Evolutionary conservation across 2,113 vertebrate genomes (phyloP), one percentile per base, ranked within the genome.

Genomic region (Petrocephalus zakoni): DNA sequence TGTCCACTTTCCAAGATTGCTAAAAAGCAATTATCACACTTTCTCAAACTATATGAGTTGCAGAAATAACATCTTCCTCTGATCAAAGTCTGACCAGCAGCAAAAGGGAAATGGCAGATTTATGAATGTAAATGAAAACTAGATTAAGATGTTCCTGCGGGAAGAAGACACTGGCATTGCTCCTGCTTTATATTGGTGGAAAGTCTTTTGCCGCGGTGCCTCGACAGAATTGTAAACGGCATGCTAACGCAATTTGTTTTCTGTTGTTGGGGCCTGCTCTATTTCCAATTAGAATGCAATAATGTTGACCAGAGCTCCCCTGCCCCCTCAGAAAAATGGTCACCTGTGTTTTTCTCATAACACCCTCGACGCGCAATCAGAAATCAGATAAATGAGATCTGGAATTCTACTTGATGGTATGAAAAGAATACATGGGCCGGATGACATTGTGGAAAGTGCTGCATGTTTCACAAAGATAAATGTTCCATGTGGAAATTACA

Each of bases 371-470:
- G 64, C 42, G 25, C 64, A 64, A 34, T 88, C 25, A 88, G 68
- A 78, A 88, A 88, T 34, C 25, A 78, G 64, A 88, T 53, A 88
- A 81, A 88, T 88, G 87, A 42, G 68, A 88, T 42, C 49, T 21
- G 47, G 68, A 78, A 88, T 81, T 88, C 25, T 55, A 53, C 49
- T n/a, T 81, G 87, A 88, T 22, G 51, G 68, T n/a, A 37, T 88
- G 47, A 78, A 68, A 72, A 29, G 87, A 25, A 34, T 78, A 53
- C 25, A 78, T 9, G 8, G 58, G 15, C 49, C 47, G 21, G 47
- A 53, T 17, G 47, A 68, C 56, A 53, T 47, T 6, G 47, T 10
- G 21, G 64, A 81, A 87, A 17, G 29, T 53, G 51, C 47, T 37
- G 34, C 86, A 34, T 88, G 47, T 37, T 29, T 78, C 46, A 78